Evolutionary conservation across 1,140 invertebrate genomes (phyloP).

Genomic region (Tetramorium simillimum): DNA sequence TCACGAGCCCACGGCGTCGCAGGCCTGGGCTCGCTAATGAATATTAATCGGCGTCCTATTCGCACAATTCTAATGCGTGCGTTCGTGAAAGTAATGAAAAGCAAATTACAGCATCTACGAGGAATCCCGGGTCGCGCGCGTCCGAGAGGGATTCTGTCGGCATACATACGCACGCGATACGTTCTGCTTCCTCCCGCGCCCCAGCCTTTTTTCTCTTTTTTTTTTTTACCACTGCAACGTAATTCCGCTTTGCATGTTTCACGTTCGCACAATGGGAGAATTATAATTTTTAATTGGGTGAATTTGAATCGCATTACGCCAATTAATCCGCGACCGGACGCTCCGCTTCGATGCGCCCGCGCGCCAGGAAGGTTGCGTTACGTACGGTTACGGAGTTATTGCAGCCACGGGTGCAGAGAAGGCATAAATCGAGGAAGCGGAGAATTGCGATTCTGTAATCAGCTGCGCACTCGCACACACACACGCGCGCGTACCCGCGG

Average conservation of each 20-base stretch:
- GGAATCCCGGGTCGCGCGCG: background rate
- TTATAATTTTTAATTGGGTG: slow-evolving; percentile 51
- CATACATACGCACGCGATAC: background rate
- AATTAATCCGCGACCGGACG: slow-evolving; percentile 56
- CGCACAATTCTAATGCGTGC: background rate
- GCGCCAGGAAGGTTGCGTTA: background rate
- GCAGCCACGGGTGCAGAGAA: background rate
- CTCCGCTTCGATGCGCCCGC: slow-evolving; percentile 37
- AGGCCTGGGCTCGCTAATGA: background rate
- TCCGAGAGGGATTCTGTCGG: background rate
- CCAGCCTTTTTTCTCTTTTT: too few species aligned
- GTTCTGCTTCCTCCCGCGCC: background rate
- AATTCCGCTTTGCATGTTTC: slow-evolving; percentile 55
- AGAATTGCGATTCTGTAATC: slow-evolving; percentile 43
- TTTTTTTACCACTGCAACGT: background rate
- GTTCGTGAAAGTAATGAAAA: background rate
- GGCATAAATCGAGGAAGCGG: slow-evolving; percentile 12
- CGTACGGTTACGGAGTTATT: slow-evolving; percentile 27
- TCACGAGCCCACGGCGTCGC: too few species aligned
- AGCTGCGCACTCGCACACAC: background rate
- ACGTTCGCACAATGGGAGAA: slow-evolving; percentile 33
- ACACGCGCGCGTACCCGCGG: background rate
- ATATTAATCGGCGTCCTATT: slow-evolving; percentile 5
- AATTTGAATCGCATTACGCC: slow-evolving; percentile 60
- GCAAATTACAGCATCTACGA: background rate